Evolutionary conservation across 2,113 vertebrate species (phyloP), one percentile per base, ranked within the genome.

Genomic region (Pseudorhombus dupliciocellatus): DNA sequence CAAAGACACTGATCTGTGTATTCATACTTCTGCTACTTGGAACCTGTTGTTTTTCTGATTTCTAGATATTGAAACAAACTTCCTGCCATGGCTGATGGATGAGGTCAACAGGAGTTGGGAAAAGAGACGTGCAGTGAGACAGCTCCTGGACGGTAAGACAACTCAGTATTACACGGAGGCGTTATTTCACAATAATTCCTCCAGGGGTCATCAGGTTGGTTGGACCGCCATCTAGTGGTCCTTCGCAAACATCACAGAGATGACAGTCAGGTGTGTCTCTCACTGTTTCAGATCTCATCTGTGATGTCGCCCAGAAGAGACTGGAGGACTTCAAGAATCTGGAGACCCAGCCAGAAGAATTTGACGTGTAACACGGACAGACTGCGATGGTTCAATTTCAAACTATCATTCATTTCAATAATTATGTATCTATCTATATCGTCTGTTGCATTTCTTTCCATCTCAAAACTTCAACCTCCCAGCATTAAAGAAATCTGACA

Each of bases 61-160:
- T 83, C 18, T 62, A 99, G 98, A 98, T 87, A 91, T 98, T 66
- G 95, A 98, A 81, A 91, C 92, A 12, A 87, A 89, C 84, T 98
- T 98, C 88, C 60, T 99, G 34, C 96, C 96, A 0, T 97, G 95
- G 94, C 86, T 98, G 66, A 93, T 97, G 95, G 66, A 58, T 65
- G 92, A 95, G 70, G 94, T 96, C 25, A 90, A 91, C 75, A 91
- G 88, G 71, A 78, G 54, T 34, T 80, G 97, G 70, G 92, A 96
- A 25, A 88, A 83, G 84, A 93, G 88, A 80, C 55, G 90, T 65
- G 59, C 93, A 12, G 94, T 93, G 44, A 94, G 95, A 81, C 69
- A 74, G 10, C 51, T 97, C 58, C 88, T 97, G 59, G 97, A 99
- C 88, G 92, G 97, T 98, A 94, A 96, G 96, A 88, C 61, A 56